Conservation (phyloP, 2,888 invertebrate species). For the Bursaphelenchus okinawaensis region DNA sequence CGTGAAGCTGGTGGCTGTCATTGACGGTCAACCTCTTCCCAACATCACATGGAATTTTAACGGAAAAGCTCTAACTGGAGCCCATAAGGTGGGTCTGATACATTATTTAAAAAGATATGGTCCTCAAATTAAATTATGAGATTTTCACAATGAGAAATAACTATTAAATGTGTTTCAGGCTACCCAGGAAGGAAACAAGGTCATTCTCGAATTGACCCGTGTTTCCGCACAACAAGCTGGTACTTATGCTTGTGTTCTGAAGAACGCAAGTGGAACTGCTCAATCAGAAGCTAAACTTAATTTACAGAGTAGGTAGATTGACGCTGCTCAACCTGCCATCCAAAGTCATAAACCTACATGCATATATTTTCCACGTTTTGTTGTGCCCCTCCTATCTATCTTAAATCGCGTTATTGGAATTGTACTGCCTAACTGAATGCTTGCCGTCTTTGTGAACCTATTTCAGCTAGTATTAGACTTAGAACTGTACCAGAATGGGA, state of each 20-base stretch:
- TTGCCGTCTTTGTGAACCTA: background rate
- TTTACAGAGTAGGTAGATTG: slow-evolving; percentile 41
- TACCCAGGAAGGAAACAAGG: slow-evolving; percentile 43
- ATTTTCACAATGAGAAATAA: background rate
- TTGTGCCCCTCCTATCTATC: background rate
- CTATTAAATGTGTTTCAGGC: slow-evolving; percentile 31
- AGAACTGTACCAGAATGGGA: no score
- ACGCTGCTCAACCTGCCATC: background rate
- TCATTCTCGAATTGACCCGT: slow-evolving; percentile 47
- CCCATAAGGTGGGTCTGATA: slow-evolving; percentile 23
- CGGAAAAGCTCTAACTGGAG: slow-evolving; percentile 36
- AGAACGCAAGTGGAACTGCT: slow-evolving; percentile 52
- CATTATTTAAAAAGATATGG: slow-evolving; percentile 4
- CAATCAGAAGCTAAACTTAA: slow-evolving; percentile 52
- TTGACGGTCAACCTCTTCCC: slow-evolving; percentile 54
- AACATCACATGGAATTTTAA: slow-evolving; percentile 53
- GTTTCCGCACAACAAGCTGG: slow-evolving; percentile 48
- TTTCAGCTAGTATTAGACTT: background rate
- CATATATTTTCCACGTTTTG: background rate
- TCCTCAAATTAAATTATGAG: slow-evolving; percentile 16
- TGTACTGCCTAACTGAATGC: background rate
- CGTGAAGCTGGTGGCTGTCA: slow-evolving; percentile 47
- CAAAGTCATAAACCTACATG: background rate
- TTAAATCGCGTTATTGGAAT: background rate
- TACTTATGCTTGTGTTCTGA: slow-evolving; percentile 45